phyloP scores from a whole-genome alignment of 2,797 vertebrate species.

The Schizopygopsis malacanthus region DNA sequence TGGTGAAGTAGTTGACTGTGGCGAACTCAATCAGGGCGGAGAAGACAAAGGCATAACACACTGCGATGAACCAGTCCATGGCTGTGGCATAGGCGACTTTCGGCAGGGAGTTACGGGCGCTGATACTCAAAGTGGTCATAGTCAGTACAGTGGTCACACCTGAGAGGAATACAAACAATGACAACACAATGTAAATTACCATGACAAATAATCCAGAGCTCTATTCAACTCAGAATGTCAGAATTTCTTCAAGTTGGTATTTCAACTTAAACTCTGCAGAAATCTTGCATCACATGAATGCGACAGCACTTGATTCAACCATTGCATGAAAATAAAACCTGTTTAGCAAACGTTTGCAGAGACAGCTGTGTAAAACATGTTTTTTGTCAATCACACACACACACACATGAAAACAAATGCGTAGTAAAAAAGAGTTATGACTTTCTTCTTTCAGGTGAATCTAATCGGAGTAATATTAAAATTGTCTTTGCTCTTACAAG shows the following conservation, averaged over 20 bases:
- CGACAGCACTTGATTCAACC: not conserved
- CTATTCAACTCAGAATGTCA: not conserved
- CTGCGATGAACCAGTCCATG: slow-evolving; percentile 99
- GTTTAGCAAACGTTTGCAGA: slow-evolving; percentile 34
- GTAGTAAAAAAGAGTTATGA: not conserved
- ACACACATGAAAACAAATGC: not conserved
- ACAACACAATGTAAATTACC: slow-evolving; percentile 42
- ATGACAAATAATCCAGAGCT: not conserved
- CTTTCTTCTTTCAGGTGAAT: too few species aligned
- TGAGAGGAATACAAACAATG: slow-evolving; percentile 65
- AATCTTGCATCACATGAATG: not conserved
- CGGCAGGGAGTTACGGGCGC: slow-evolving; percentile 96
- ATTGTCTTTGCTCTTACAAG: too few species aligned
- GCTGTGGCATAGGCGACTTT: slow-evolving; percentile 98
- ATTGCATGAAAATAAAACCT: not conserved
- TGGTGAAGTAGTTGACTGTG: slow-evolving; percentile 99
- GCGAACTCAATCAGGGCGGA: slow-evolving; percentile 98
- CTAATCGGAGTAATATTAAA: too few species aligned
- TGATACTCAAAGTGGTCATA: slow-evolving; percentile 98
- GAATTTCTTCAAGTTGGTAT: not conserved
- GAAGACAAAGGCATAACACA: slow-evolving; percentile 98
- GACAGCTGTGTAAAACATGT: not conserved
- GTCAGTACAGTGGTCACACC: slow-evolving; percentile 97
- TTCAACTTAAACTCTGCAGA: not conserved
- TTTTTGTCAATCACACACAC: not conserved